These are phyloP conservation scores for Eira barbara DNA, from an alignment of 2,113 vertebrate species.

Conservation along the genomic window DNA sequence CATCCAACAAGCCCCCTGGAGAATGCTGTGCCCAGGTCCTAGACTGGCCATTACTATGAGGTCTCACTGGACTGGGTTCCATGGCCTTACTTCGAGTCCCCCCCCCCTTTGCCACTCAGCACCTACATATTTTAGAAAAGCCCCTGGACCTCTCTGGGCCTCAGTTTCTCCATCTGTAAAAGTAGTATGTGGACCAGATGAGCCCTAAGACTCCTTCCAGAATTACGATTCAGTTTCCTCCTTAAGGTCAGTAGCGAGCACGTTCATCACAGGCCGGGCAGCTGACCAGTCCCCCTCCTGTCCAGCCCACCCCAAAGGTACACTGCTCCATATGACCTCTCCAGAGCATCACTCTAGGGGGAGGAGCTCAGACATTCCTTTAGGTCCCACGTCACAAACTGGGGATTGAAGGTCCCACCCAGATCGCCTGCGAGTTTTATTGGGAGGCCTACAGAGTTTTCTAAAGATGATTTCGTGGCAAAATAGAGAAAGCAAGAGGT, in stretches of 20 bases:
- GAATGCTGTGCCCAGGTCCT: background rate
- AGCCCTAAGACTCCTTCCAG: background rate
- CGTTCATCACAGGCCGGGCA: background rate
- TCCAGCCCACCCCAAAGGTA: accelerated
- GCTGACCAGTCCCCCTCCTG: background rate
- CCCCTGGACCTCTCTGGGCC: background rate
- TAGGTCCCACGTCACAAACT: background rate
- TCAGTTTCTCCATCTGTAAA: background rate
- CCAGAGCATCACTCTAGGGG: background rate
- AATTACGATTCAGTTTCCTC: background rate
- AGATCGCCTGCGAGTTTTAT: background rate
- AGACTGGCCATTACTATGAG: background rate
- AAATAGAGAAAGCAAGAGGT: background rate
- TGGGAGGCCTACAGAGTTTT: background rate
- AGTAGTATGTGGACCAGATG: background rate
- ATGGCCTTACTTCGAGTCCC: background rate
- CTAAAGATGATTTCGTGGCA: background rate
- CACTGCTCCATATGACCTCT: accelerated
- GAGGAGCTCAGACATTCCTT: background rate
- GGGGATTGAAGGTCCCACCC: background rate
- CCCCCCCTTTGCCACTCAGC: background rate
- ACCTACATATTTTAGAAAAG: background rate
- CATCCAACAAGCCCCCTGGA: background rate
- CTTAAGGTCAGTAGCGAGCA: background rate
- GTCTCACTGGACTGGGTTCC: background rate